Evolutionary conservation across 2,113 vertebrate species (phyloP).

Genomic region (Chinchilla lanigera): DNA sequence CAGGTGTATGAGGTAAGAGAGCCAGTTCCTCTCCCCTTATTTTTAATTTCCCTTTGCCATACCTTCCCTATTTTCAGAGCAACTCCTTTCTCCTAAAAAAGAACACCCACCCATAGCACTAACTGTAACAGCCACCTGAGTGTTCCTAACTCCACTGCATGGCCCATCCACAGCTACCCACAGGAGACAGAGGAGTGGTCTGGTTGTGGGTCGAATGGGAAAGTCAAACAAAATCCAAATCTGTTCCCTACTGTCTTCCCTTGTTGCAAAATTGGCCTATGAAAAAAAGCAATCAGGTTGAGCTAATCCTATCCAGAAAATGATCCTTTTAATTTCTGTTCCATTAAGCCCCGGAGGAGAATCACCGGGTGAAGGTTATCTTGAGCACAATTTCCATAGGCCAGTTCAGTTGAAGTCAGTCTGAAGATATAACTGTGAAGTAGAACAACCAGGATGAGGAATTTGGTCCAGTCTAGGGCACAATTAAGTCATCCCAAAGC

Average conservation of each 20-base stretch:
- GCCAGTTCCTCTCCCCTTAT: constrained; percentile 58
- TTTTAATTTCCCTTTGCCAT: constrained; percentile 71
- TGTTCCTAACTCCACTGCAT: constrained; percentile 72
- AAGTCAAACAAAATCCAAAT: neutral
- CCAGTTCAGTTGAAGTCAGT: neutral
- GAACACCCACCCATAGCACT: constrained; percentile 71
- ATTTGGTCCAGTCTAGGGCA: neutral
- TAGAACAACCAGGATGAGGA: neutral
- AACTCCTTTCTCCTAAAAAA: neutral
- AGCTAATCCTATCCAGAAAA: neutral
- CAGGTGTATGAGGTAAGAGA: constrained; percentile 97
- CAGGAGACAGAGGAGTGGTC: constrained; percentile 67
- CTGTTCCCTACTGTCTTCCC: neutral
- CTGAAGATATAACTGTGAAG: neutral
- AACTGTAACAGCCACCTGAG: constrained; percentile 69
- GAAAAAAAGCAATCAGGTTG: neutral
- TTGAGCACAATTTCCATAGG: neutral
- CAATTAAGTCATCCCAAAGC: neutral
- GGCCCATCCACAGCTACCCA: constrained; percentile 58
- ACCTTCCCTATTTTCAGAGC: constrained; percentile 65
- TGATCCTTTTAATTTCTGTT: neutral
- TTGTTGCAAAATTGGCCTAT: neutral
- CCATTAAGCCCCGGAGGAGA: neutral
- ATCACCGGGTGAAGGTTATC: neutral
- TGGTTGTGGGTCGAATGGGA: neutral